Base-by-base conservation (phyloP, 2,113 vertebrate species). In the Lampris megalopsis region DNA sequence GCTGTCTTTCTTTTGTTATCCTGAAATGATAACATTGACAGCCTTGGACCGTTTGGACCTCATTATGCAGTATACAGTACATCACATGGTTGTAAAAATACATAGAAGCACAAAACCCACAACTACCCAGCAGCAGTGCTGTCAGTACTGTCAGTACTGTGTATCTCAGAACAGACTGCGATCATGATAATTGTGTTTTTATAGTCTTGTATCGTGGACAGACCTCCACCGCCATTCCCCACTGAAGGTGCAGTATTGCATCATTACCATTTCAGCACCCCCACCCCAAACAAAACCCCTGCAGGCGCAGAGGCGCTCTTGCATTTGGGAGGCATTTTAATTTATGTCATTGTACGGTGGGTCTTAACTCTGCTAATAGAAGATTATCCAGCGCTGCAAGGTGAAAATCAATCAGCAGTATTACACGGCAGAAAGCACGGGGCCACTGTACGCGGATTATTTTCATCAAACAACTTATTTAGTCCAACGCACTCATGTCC, bases 361-460 rank as follows among this genome's bases (percentile, higher is more conserved):
- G 65, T 74, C 81, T 79, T 75, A 79, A 57, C 71, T 53, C 71
- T 68, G 61, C 62, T 84, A 73, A 87, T 56, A 47, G 71, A 66
- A 84, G 75, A 73, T 81, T 70, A 84, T 65, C 68, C 74, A 68
- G 37, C 7, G 65, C 75, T 65, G 63, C 57, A 65, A 79, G 75
- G 75, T 79, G 10, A 59, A 54, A 75, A 75, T 86, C 74, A 73
- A 75, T 67, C 81, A 63, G 38, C 24, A 40, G 70, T 63, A 61
- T 82, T 82, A 73, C 54, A 75, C 45, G 40, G 43, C 56, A 68
- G 36, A 35, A 68, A 37, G 48, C 61, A 48, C 43, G 35, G 35
- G 56, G 35, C 41, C 9, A 2, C 43, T 50, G 38, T 43, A 6
- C 45, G 35, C 38, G 37, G 62, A 67, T 81, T 50, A 53, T 43